These are phyloP conservation scores for Athetis lepigone DNA, from an alignment of 2,888 invertebrate genomes.

Conservation along the genomic window DNA sequence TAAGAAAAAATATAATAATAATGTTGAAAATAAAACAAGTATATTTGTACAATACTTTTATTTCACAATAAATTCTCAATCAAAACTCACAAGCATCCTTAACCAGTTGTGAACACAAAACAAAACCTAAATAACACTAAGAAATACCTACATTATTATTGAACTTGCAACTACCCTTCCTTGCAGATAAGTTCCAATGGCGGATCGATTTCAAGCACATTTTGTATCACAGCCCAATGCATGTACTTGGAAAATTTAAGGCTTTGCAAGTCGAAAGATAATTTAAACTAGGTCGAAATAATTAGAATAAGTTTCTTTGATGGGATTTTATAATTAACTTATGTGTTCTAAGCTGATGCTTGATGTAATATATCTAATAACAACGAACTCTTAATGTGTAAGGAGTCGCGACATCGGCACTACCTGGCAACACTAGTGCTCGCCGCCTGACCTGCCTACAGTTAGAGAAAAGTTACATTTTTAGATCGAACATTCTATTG, in stretches of 20 bases:
- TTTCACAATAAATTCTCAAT: slow-evolving; percentile 88
- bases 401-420: slow-evolving; percentile 16
- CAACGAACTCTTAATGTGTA: slow-evolving; percentile 4
- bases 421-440: slow-evolving; percentile 30
- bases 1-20: too few species aligned
- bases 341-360: slow-evolving; percentile 53
- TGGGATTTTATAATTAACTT: slow-evolving; percentile 52
- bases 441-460: slow-evolving; percentile 17
- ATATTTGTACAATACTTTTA: slow-evolving; percentile 84
- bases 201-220: slow-evolving; percentile 65
- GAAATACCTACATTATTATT: slow-evolving; percentile 75
- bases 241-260: slow-evolving; percentile 58
- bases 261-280: slow-evolving; percentile 53
- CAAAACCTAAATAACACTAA: slow-evolving; percentile 83
- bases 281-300: slow-evolving; percentile 50
- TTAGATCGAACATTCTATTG: slow-evolving; percentile 28
- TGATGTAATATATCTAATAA: slow-evolving; percentile 30
- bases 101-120: slow-evolving; percentile 83
- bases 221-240: slow-evolving; percentile 69
- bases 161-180: slow-evolving; percentile 62
- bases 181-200: slow-evolving; percentile 61
- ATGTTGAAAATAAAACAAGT: slow-evolving; percentile 61
- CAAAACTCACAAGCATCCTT: slow-evolving; percentile 87
- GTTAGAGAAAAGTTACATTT: slow-evolving; percentile 53
- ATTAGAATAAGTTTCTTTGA: slow-evolving; percentile 54